A percentile compares a stretch with the other conserved stretches of the same genome.
phyloP scores from a whole-genome alignment of 2,888 invertebrate genomes.

The Odontothrips loti region DNA sequence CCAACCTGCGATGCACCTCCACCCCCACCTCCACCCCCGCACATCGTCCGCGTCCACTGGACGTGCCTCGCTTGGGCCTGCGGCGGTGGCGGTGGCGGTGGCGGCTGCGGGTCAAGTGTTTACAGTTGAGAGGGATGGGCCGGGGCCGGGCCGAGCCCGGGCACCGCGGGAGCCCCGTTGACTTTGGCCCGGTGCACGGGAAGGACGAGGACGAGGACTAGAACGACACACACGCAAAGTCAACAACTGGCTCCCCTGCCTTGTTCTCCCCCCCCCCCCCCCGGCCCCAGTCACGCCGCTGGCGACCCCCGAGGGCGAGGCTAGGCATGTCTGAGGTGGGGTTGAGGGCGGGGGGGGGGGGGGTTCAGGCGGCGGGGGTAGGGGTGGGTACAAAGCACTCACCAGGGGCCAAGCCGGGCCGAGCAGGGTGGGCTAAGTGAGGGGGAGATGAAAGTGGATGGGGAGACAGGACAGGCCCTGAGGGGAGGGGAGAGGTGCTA shows the following conservation, averaged over 20 bases:
- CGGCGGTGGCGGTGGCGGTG: not conserved
- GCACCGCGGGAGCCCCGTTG: not conserved
- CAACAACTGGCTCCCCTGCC: conserved; percentile 15
- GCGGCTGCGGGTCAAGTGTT: not conserved
- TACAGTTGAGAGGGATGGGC: conserved; percentile 2
- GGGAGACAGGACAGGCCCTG: not conserved
- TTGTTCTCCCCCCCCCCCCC: conserved; percentile 27
- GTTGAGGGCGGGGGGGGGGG: conserved; percentile 17
- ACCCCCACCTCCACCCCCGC: too few species aligned
- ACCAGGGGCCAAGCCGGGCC: not conserved
- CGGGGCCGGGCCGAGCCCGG: not conserved
- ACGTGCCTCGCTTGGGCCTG: too few species aligned
- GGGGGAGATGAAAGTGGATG: not conserved
- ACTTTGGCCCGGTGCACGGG: conserved; percentile 22
- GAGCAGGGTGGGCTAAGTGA: not conserved
- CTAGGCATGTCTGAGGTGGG: conserved; percentile 4
- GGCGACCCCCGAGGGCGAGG: conserved; percentile 8
- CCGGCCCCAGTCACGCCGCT: conserved; percentile 4
- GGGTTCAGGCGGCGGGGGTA: conserved; percentile 29
- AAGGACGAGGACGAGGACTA: conserved; percentile 32
- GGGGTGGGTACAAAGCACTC: not conserved
- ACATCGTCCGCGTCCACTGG: too few species aligned
- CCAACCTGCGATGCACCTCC: too few species aligned
- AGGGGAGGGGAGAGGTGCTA: not conserved
- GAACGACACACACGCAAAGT: conserved; percentile 32